Evolutionary conservation across 2,888 invertebrate genomes (phyloP), one percentile per base, ranked within the genome.

Genomic region (Cybosia mesomella): DNA sequence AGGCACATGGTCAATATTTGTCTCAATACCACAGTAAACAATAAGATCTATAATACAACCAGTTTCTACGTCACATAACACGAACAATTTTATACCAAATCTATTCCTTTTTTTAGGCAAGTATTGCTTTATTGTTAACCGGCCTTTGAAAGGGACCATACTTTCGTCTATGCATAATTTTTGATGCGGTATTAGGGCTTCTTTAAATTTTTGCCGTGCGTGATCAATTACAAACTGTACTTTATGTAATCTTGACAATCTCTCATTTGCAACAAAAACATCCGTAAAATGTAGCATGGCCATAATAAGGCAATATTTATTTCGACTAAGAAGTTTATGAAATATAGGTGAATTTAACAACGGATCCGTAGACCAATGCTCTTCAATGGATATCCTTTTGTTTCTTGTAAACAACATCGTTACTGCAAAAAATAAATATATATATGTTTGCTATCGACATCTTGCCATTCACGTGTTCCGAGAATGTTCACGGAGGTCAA

Each of bases 281-380:
- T 53, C 53, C n/a, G 53, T 21, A 53, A 53, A 53, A 53, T 53
- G 53, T 10, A n/a, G 21, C 53, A 53, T 53, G 32, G 32, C 32
- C 32, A 32, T 32, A 32, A n/a, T n/a, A 32, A 32, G 32, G 32
- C 32, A 32, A 32, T 32, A 32, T 32, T 32, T 32, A 32, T 32
- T 32, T 32, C 32, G 32, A 32, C 32, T 32, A 32, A 32, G 32
- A 32, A 32, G 32, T 32, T 32, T 32, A 32, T 32, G 32, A 32
- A 32, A 32, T 32, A 32, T 32, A 32, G 32, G 32, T n/a, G n/a
- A n/a, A n/a, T n/a, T n/a, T n/a, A n/a, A n/a, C n/a, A n/a, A n/a
- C n/a, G n/a, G n/a, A n/a, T 53, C 53, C 53, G 53, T 53, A 21
- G 53, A 53, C 21, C 21, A 53, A 53, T 53, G 53, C 53, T 53